phyloP scores from a whole-genome alignment of 2,797 vertebrate species.

The Melanotaenia maccullochi region DNA sequence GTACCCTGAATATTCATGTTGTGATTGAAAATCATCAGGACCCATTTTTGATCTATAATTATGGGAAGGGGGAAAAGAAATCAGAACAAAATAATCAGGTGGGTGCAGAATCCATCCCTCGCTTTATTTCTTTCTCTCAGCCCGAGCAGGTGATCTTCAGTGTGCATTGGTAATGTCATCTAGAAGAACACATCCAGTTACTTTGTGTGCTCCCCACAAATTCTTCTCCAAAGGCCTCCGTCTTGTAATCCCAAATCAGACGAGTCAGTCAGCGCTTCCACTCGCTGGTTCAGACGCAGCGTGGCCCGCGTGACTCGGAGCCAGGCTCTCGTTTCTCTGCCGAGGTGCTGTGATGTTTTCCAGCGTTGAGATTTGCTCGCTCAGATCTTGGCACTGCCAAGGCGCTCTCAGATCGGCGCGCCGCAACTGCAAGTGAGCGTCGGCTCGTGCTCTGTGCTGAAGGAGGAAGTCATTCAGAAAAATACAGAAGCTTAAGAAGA shows the following conservation, averaged over 20 bases:
- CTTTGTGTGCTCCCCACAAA: conserved; percentile 22
- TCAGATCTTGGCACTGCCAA: conserved; percentile 39
- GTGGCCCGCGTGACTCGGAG: conserved; percentile 39
- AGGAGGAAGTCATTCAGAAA: conserved; percentile 61
- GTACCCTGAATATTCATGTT: neutral
- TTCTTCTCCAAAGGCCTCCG: conserved; percentile 31
- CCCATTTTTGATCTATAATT: conserved; percentile 1
- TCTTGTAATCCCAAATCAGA: conserved; percentile 52
- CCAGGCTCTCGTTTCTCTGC: conserved; percentile 36
- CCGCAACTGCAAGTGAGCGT: conserved; percentile 21
- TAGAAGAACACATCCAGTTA: conserved; percentile 15
- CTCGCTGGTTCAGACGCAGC: conserved; percentile 41
- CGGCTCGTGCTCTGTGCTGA: conserved; percentile 30
- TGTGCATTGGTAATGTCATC: conserved; percentile 37
- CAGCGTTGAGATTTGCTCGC: conserved; percentile 27
- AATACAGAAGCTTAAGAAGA: conserved; percentile 43
- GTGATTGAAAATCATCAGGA: conserved; percentile 11
- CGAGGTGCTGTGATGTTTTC: conserved; percentile 55
- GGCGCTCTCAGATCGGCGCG: conserved; percentile 15
- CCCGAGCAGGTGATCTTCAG: conserved; percentile 47
- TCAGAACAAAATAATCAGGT: conserved; percentile 1
- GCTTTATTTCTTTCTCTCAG: neutral
- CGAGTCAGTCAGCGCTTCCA: conserved; percentile 34
- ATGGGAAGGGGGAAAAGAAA: neutral
- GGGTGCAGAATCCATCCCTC: neutral